phyloP scores from a whole-genome alignment of 2,888 invertebrate species.

The Philhelius pedissequus region DNA sequence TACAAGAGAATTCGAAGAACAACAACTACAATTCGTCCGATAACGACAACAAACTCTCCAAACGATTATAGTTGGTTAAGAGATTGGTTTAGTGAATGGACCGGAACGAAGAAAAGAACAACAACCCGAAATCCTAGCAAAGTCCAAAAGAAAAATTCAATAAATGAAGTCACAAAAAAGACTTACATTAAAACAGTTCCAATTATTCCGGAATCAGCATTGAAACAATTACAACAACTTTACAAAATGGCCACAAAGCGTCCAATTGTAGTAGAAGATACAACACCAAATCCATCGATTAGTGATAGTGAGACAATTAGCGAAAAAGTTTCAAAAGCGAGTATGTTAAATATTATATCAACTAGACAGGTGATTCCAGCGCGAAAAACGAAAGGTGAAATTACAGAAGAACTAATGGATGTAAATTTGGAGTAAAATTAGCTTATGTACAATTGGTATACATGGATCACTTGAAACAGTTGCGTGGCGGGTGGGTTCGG shows the following conservation, averaged over 20 bases:
- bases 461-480: neutral
- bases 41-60: conserved; percentile 69
- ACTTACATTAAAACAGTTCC: conserved; percentile 73
- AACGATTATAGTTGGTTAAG: neutral
- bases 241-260: conserved; percentile 75
- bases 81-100: conserved; percentile 8
- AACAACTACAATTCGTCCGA: conserved; percentile 60
- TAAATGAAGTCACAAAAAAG: conserved; percentile 60
- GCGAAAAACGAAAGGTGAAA: conserved; percentile 79
- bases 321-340: neutral
- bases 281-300: conserved; percentile 58
- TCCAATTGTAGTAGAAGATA: conserved; percentile 58
- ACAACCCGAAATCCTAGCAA: conserved; percentile 2
- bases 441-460: no score
- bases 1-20: conserved; percentile 49
- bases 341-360: conserved; percentile 17
- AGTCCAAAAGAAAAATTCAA: conserved; percentile 37
- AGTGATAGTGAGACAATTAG: neutral
- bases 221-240: conserved; percentile 76
- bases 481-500: neutral
- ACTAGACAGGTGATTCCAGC: conserved; percentile 53
- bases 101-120: conserved; percentile 78
- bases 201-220: conserved; percentile 77
- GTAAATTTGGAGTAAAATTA: conserved; percentile 73
- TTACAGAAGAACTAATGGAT: conserved; percentile 82